Percentiles rank a stretch among this genome's conserved stretches.
Evolutionary conservation across 2,888 invertebrate genomes (phyloP).

Genomic region (Phortica magna): DNA sequence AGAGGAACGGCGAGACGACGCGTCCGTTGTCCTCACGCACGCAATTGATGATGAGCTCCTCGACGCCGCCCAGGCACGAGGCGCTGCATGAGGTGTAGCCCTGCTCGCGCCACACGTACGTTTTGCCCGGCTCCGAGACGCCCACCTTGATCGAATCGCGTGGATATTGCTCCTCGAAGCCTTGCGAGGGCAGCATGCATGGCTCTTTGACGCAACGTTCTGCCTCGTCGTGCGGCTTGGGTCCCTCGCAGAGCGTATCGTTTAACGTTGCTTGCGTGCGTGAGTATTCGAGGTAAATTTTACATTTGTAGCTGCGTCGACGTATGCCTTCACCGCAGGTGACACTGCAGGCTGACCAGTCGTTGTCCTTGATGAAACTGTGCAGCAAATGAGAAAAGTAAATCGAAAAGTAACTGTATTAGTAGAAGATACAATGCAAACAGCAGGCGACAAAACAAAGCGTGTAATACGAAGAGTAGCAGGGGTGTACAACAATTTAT

Average conservation of each 20-base stretch:
- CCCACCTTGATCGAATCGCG: slow-evolving; percentile 81
- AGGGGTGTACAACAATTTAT: no score
- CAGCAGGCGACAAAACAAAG: no score
- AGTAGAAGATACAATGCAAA: no score
- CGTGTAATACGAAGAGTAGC: no score
- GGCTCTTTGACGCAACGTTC: slow-evolving; percentile 90
- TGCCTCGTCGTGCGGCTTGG: slow-evolving; percentile 88
- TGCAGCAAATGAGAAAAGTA: no score
- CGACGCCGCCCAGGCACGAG: slow-evolving; percentile 92
- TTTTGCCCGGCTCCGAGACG: slow-evolving; percentile 86
- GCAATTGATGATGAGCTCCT: slow-evolving; percentile 93
- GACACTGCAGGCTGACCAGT: slow-evolving; percentile 95
- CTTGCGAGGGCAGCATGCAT: slow-evolving; percentile 84
- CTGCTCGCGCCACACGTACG: slow-evolving; percentile 92
- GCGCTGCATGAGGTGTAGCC: slow-evolving; percentile 96
- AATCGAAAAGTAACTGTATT: no score
- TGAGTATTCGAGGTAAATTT: slow-evolving; percentile 95
- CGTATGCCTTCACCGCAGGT: slow-evolving; percentile 94
- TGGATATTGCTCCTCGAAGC: slow-evolving; percentile 78
- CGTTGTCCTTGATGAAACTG: slow-evolving; percentile 92
- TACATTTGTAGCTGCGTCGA: slow-evolving; percentile 94
- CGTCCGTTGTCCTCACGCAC: slow-evolving; percentile 91
- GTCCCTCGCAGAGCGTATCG: slow-evolving; percentile 91
- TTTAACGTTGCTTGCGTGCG: slow-evolving; percentile 92
- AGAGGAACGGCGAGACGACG: slow-evolving; percentile 92